phyloP scores from a whole-genome alignment of 2,113 vertebrate species.

The cat (Felis catus) region DNA sequence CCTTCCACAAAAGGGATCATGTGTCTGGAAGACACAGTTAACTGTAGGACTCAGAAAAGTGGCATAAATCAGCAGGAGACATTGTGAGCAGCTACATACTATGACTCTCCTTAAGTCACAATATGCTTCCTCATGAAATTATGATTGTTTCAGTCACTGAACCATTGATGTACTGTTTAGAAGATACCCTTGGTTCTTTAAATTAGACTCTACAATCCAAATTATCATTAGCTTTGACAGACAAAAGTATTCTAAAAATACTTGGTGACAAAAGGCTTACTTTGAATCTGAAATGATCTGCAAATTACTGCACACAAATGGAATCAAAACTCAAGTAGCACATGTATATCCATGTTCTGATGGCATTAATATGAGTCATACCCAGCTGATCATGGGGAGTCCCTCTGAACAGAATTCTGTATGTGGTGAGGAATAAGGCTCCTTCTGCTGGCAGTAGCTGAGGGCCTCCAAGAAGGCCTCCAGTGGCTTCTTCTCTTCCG shows the following conservation, averaged over 20 bases:
- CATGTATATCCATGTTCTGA: background rate
- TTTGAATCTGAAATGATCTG: background rate
- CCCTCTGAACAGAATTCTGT: constrained; percentile 98
- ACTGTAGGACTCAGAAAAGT: background rate
- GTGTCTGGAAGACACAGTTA: background rate
- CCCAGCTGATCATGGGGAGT: constrained; percentile 96
- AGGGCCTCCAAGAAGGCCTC: constrained; percentile 95
- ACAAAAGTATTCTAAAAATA: background rate
- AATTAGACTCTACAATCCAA: constrained; percentile 12
- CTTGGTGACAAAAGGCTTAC: background rate
- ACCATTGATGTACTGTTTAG: constrained; percentile 16
- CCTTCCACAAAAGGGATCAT: background rate
- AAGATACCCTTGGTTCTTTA: constrained; percentile 24
- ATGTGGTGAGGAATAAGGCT: constrained; percentile 97
- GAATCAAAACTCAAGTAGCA: background rate
- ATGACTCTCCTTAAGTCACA: background rate
- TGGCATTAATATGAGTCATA: constrained; percentile 71
- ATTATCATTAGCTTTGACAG: constrained; percentile 22
- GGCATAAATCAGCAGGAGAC: background rate
- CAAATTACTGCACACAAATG: background rate
- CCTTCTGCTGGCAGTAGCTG: constrained; percentile 98
- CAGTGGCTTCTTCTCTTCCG: constrained; percentile 95
- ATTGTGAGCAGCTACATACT: background rate
- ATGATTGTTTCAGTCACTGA: background rate
- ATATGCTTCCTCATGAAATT: background rate